Evolutionary conservation across 2,113 vertebrate genomes (phyloP), one percentile per base, ranked within the genome.

Genomic region (Galbula dea): DNA sequence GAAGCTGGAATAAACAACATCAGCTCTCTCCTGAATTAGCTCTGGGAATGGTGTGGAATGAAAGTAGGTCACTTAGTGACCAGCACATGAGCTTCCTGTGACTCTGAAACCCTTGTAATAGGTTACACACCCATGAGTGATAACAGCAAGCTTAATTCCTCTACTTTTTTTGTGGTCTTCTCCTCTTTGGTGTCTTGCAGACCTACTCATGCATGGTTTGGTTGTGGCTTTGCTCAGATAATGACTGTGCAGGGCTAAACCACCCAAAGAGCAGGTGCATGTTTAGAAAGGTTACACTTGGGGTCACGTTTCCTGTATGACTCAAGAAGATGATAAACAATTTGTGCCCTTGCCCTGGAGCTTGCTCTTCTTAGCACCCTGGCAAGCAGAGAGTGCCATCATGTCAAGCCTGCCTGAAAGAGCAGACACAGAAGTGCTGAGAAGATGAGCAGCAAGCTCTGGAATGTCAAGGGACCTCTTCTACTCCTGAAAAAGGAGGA

Each of bases 151-250:
- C 5, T 23, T 58, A 39, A 46, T 69, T 82, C 15, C 37, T 89
- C n/a, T 69, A 11, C 3, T 62, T 43, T 46, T 12, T 61, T 52
- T 76, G 74, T 82, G 69, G 23, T n/a, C 87, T 96, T 79, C 36
- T 57, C 15, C 21, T 79, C 54, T 76, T 84, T 17, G 0, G 2
- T 82, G 13, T 46, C 49, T 69, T 62, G 13, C 4, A 75, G 46
- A 49, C 11, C 52, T 82, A 17, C 11, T 81, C 24, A 37, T 0
- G 0, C 12, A 43, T 0, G 0, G 8, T 41, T 83, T 62, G 10
- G 20, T 20, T 88, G 68, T 51, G 43, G 63, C 52, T 92, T 84
- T 93, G 52, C 29, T 39, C 54, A 45, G 43, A n/a, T 23, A 77
- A 80, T 3, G 26, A 6, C 45, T 68, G 7, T 15, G 30, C 30